Evolutionary conservation across 2,888 invertebrate species (phyloP).

Genomic region (Caenorhabditis macrosperma): DNA sequence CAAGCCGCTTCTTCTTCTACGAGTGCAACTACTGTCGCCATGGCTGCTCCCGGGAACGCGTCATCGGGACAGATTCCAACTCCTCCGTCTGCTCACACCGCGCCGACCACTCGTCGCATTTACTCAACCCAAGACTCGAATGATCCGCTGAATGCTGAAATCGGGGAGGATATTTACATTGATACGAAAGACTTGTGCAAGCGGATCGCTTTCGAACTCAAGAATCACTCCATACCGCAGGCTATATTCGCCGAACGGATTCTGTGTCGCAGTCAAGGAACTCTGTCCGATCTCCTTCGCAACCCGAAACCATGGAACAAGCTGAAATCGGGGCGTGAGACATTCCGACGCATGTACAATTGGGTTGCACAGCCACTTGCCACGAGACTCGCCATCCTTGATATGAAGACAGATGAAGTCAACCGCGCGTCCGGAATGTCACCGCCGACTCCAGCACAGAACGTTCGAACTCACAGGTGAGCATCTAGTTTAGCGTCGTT

Average conservation of each 20-base stretch:
- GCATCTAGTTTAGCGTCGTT: too few relatives aligned
- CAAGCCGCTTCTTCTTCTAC: slow-evolving; percentile 13
- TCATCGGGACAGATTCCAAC: slow-evolving; percentile 21
- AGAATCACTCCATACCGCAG: slow-evolving; percentile 93
- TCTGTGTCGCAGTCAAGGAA: slow-evolving; percentile 79
- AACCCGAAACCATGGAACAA: slow-evolving; percentile 81
- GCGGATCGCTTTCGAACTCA: slow-evolving; percentile 82
- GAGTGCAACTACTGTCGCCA: not conserved
- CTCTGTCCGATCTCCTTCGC: slow-evolving; percentile 79
- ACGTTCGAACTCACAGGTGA: slow-evolving; percentile 71
- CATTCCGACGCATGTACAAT: slow-evolving; percentile 80
- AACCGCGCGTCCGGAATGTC: slow-evolving; percentile 65
- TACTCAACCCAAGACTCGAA: slow-evolving; percentile 75
- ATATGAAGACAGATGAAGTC: slow-evolving; percentile 71
- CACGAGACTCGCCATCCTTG: slow-evolving; percentile 75
- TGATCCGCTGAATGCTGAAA: slow-evolving; percentile 79
- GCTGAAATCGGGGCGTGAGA: slow-evolving; percentile 80
- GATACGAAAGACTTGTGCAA: slow-evolving; percentile 78
- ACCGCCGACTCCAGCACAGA: slow-evolving; percentile 79
- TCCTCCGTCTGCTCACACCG: slow-evolving; percentile 10
- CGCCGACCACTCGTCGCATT: slow-evolving; percentile 37
- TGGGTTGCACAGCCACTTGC: slow-evolving; percentile 78
- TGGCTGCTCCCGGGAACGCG: not conserved
- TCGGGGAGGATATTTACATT: slow-evolving; percentile 80
- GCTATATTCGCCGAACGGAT: slow-evolving; percentile 85